Evolutionary conservation across 2,888 invertebrate species (phyloP), one percentile per base, ranked within the genome.

Genomic region (Pristionchus mayeri): DNA sequence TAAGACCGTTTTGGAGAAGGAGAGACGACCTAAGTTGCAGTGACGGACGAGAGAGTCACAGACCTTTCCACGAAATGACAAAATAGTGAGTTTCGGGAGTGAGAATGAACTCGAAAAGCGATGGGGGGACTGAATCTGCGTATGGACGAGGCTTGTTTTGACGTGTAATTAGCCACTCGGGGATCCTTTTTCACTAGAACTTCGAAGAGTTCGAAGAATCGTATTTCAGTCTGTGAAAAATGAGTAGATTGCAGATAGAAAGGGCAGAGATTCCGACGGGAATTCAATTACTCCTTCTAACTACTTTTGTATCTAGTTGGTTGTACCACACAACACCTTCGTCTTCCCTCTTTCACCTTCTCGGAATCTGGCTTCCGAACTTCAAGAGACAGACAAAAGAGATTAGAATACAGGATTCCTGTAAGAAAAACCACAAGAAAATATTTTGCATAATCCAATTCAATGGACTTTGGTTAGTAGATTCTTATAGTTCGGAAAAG

Each of bases 111-210:
- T 63, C 34, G 24, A 71, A 44, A 71, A 13, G 40, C 44, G 71
- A 44, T n/a, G 71, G 11, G 71, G 18, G 24, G 13, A 9, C 44
- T 44, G 40, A 71, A 21, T 67, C 21, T 67, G 3, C 11, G 57
- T 34, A 63, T 63, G 37, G 63, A 18, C n/a, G 40, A n/a, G n/a
- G 7, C 40, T 71, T 71, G 71, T 71, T 71, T 71, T 71, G 71
- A 40, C 71, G 40, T 71, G 71, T 71, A 71, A 71, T 71, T 71
- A 71, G 71, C 40, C n/a, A 63, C 30, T 18, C 11, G 63, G n/a
- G 63, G 63, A 34, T 63, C 34, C 63, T 7, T 34, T 63, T 63
- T 18, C 63, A 34, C 16, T 18, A 3, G 63, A 63, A 63, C 57
- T 60, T 60, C 1, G 57, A 63, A 63, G 30, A 34, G 24, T 24